Base-by-base conservation (phyloP, 2,797 vertebrate genomes). In the Denticeps clupeoides region DNA sequence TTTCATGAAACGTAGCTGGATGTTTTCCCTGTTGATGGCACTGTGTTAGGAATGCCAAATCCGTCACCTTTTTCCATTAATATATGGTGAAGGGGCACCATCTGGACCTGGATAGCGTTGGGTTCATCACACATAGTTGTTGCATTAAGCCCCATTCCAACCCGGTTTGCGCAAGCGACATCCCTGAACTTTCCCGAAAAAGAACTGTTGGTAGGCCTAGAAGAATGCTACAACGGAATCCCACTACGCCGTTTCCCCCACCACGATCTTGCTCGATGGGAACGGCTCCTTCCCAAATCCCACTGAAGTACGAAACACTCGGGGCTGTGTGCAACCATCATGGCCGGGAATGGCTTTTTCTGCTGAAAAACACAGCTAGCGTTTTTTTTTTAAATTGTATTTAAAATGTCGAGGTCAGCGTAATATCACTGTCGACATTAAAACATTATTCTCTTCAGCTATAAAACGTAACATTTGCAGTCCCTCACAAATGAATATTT, bases 1-100 rank as follows among this genome's bases (percentile, higher is more conserved):
- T 40, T 62, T 59, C 53, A 58, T 51, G 62, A 41, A 52, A 53
- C 51, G 43, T 62, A 44, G 55, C 58, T 50, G 35, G 38, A 38
- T 55, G 59, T 55, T 50, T 59, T 51, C 56, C 19, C 29, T 40
- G 55, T 57, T 55, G 59, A 71, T 70, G 52, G 74, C 73, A 66
- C n/a, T n/a, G n/a, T n/a, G n/a, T n/a, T n/a, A n/a, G n/a, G n/a
- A n/a, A n/a, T n/a, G n/a, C n/a, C n/a, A n/a, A n/a, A n/a, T n/a
- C n/a, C n/a, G 85, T 83, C 77, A 77, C 82, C 80, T 75, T 82
- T 77, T 68, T 63, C 55, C 58, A 59, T 24, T 22, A 24, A n/a
- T 55, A 53, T 31, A 33, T 7, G 3, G 45, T 35, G 47, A 52
- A 50, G 56, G 60, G 63, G 51, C 56, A 27, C 41, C 53, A 29